Conservation (phyloP, 2,797 vertebrate genomes). For the Columba guinea region DNA sequence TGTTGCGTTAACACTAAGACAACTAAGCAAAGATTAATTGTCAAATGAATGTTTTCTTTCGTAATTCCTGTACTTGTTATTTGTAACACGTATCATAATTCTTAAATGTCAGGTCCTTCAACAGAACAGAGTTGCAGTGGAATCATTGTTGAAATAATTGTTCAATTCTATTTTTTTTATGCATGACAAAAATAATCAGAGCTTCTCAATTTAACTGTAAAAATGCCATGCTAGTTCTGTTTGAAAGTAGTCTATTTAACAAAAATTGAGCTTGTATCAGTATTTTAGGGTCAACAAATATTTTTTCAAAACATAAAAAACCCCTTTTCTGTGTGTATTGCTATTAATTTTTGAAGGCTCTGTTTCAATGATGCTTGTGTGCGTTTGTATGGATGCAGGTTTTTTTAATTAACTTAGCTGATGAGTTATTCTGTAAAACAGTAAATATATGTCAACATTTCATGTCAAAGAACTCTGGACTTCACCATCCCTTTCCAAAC, state of each 20-base stretch:
- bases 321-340: rapidly evolving
- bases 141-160: neutral
- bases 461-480: neutral
- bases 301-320: neutral
- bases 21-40: neutral
- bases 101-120: neutral
- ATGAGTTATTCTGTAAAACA: neutral
- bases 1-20: neutral
- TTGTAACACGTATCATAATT: neutral
- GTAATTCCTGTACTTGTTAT: neutral
- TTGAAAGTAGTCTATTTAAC: neutral
- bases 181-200: neutral
- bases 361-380: neutral
- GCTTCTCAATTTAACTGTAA: neutral
- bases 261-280: neutral
- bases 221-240: neutral
- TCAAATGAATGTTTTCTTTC: neutral
- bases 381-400: neutral
- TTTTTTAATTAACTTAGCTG: neutral
- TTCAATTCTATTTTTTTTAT: neutral
- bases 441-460: neutral
- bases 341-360: neutral
- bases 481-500: neutral
- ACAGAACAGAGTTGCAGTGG: neutral
- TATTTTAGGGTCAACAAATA: neutral